Evolutionary conservation across 2,888 invertebrate species (phyloP).

Genomic region (Philonicus albiceps): DNA sequence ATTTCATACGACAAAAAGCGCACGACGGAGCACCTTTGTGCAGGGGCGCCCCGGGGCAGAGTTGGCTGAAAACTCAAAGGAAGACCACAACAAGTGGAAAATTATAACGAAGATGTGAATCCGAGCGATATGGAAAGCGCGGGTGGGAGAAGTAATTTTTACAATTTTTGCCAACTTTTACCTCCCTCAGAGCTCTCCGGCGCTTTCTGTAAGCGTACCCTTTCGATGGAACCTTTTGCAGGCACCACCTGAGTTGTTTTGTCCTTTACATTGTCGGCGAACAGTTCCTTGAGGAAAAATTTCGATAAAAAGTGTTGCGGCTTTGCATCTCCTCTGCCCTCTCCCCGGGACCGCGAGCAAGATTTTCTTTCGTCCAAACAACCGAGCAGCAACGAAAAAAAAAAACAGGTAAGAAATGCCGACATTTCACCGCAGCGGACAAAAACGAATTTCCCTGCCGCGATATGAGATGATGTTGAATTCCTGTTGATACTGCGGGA

Average conservation of each 20-base stretch:
- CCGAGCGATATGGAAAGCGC: slow-evolving; percentile 25
- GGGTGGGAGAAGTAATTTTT: slow-evolving; percentile 16
- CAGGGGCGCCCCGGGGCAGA: not conserved
- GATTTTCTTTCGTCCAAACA: not conserved
- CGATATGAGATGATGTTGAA: slow-evolving; percentile 38
- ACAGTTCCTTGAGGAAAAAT: slow-evolving; percentile 26
- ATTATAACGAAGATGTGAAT: slow-evolving; percentile 42
- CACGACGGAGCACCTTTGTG: not conserved
- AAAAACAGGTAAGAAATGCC: slow-evolving; percentile 18
- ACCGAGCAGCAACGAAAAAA: not conserved
- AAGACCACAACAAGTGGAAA: slow-evolving; percentile 42
- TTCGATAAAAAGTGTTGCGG: slow-evolving; percentile 37
- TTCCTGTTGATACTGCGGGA: slow-evolving; percentile 41
- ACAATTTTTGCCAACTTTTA: slow-evolving; percentile 20
- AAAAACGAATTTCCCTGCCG: slow-evolving; percentile 31
- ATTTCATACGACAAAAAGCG: slow-evolving; percentile 8
- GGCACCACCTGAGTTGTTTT: not conserved
- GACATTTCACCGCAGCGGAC: slow-evolving; percentile 21
- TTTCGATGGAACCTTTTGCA: not conserved
- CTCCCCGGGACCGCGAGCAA: not conserved
- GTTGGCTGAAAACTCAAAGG: slow-evolving; percentile 8
- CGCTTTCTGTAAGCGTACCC: not conserved
- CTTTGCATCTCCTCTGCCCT: slow-evolving; percentile 9
- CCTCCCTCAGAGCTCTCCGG: not conserved
- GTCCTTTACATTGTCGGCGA: not conserved